These are phyloP conservation scores for Chitala chitala DNA, from an alignment of 2,113 vertebrate genomes.

Conservation along the genomic window DNA sequence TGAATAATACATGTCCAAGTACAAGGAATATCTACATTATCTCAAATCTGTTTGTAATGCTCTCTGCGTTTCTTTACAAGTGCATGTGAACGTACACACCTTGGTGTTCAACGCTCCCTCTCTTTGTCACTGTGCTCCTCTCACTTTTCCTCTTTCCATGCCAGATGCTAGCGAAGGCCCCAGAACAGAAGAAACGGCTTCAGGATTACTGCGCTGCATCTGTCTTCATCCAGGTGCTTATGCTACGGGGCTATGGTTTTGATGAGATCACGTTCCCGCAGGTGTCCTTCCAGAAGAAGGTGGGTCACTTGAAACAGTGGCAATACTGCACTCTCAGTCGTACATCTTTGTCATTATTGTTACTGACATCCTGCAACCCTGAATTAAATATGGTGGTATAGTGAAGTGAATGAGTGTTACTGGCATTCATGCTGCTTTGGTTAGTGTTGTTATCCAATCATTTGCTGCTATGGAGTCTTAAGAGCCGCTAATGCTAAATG, in stretches of 20 bases:
- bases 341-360: too few relatives aligned
- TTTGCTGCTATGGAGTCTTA: neutral
- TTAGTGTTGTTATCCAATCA: neutral
- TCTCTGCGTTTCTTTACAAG: too few relatives aligned
- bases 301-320: conserved; percentile 32
- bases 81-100: too few relatives aligned
- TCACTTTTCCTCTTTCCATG: neutral
- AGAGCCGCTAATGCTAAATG: neutral
- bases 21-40: too few relatives aligned
- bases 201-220: conserved; percentile 64
- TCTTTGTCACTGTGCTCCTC: neutral
- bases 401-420: too few relatives aligned
- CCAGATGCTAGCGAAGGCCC: conserved; percentile 50
- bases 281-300: conserved; percentile 72
- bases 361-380: too few relatives aligned
- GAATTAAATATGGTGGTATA: too few relatives aligned
- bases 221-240: conserved; percentile 62
- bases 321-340: too few relatives aligned
- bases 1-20: too few relatives aligned
- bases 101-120: neutral
- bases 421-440: too few relatives aligned
- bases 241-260: conserved; percentile 72
- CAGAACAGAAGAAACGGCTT: conserved; percentile 37
- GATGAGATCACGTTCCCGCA: conserved; percentile 50
- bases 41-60: too few relatives aligned